Percentiles rank a stretch among this genome's conserved stretches.
These are phyloP conservation scores for Cantharis lateralis DNA, from an alignment of 2,888 invertebrate genomes.

Conservation along the genomic window DNA sequence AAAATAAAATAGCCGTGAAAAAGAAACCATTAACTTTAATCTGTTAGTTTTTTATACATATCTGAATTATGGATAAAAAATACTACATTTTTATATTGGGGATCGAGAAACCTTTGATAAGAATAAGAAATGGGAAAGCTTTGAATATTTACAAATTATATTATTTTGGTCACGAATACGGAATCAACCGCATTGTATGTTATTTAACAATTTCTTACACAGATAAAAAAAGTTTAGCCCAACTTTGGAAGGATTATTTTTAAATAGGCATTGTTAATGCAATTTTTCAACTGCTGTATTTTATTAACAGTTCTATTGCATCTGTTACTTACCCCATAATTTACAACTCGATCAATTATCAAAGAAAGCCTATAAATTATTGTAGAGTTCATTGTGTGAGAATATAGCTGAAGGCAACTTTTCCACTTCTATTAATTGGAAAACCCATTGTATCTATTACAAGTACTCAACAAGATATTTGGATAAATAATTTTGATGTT, in stretches of 20 bases:
- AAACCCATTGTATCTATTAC: background rate
- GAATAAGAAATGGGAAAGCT: background rate
- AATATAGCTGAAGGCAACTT: background rate
- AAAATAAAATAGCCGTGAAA: background rate
- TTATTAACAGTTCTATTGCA: background rate
- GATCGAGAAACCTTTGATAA: background rate
- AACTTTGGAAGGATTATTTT: background rate
- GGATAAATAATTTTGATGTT: background rate
- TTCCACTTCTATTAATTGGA: background rate
- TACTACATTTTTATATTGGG: background rate
- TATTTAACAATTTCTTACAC: background rate
- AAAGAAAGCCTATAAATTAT: background rate
- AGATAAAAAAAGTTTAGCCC: background rate
- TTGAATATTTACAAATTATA: background rate
- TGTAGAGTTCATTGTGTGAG: background rate
- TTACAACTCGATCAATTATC: background rate
- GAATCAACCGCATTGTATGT: background rate
- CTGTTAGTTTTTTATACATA: background rate
- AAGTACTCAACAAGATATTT: background rate
- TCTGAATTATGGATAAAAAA: background rate
- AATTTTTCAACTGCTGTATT: background rate
- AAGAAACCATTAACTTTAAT: background rate
- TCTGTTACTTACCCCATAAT: background rate
- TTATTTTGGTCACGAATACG: background rate
- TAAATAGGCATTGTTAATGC: background rate